Base-by-base conservation (phyloP, 2,113 vertebrate genomes). In the Tretioscincus oriximinensis region DNA sequence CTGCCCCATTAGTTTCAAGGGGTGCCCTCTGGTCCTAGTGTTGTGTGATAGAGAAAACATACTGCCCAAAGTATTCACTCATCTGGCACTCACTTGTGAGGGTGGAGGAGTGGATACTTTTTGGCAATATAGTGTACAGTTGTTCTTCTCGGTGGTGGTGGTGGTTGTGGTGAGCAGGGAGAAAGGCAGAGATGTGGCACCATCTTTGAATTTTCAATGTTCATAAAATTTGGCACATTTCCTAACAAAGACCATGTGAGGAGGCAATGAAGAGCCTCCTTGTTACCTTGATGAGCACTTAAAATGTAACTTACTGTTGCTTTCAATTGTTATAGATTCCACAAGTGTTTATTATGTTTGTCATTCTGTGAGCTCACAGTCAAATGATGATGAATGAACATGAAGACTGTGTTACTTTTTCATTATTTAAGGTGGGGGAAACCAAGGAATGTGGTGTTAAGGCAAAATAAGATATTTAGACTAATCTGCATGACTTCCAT, bases 341-440 rank as follows among this genome's bases (percentile, higher is more conserved):
- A 90, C 84, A 91, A 88, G 88, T 90, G 77, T 95, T 94, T 90
- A 91, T 83, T 92, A 85, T 90, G 91, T 95, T 91, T 88, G 87
- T 79, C 88, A 90, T 87, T 49, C 28, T 84, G 81, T 28, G 89
- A 81, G n/a, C 65, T 94, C 85, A 86, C 70, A 92, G 70, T 35
- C 88, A 93, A 92, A 93, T 83, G 70, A 92, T 86, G 84, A 94
- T 90, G 89, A 94, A 92, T 92, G 85, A 87, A 90, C 81, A 65
- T 80, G 91, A 89, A 84, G 75, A 92, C 35, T 90, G 54, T 85
- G 5, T 87, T 90, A 83, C 84, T 90, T 92, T 75, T 67, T 49
- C 61, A 28, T n/a, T 49, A 65, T 63, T 76, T 69, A 31, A 18
- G n/a, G n/a, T 16, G 54, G 54, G 14, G 54, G 4, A 41, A 61